These are phyloP conservation scores for Chaetura pelagica DNA, from an alignment of 2,113 vertebrate genomes.

Conservation along the genomic window DNA sequence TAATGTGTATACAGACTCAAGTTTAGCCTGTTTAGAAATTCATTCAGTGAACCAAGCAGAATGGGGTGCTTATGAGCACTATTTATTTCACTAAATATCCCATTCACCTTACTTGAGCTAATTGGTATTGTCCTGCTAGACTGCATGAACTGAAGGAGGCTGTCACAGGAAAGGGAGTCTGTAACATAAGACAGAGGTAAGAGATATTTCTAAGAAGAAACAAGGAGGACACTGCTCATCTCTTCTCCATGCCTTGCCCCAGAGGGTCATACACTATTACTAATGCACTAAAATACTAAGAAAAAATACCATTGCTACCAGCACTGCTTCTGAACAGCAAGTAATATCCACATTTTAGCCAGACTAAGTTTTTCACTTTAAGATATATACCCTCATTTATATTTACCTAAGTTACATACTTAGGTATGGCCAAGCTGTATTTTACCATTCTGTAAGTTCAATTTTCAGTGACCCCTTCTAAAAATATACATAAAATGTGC, in stretches of 20 bases:
- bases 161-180: not conserved
- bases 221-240: not conserved
- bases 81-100: not conserved
- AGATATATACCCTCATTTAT: not conserved
- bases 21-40: not conserved
- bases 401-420: not conserved
- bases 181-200: not conserved
- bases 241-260: not conserved
- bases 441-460: not conserved
- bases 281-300: constrained; percentile 1
- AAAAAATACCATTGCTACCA: not conserved
- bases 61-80: not conserved
- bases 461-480: not conserved
- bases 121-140: not conserved
- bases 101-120: not conserved
- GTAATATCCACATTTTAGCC: not conserved
- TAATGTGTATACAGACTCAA: not conserved
- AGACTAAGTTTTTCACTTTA: not conserved
- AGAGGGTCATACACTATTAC: not conserved
- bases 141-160: not conserved
- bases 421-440: not conserved
- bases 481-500: not conserved
- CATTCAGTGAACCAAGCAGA: not conserved
- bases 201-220: not conserved
- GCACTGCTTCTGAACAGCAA: not conserved